phyloP scores from a whole-genome alignment of 2,888 invertebrate species.

The Machimus rusticus region DNA sequence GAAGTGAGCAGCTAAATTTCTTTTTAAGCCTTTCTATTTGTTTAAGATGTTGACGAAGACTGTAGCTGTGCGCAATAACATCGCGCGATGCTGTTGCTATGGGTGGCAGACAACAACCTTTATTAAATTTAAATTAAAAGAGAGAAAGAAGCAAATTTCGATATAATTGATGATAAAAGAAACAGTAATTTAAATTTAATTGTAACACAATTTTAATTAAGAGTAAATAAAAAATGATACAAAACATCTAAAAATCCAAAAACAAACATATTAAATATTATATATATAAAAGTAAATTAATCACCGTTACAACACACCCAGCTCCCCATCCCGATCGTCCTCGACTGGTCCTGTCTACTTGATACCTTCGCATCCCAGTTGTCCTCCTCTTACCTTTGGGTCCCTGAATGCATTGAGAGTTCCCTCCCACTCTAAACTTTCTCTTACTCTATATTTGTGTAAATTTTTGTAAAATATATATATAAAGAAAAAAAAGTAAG shows the following conservation, averaged over 20 bases:
- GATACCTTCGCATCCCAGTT: background rate
- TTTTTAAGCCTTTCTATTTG: conserved; percentile 67
- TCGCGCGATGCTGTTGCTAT: conserved; percentile 64
- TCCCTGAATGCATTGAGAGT: background rate
- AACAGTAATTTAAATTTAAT: conserved; percentile 43
- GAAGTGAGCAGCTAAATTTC: conserved; percentile 87
- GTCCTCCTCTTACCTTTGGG: background rate
- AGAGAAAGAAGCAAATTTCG: conserved; percentile 47
- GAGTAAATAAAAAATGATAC: conserved; percentile 54
- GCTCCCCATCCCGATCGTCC: conserved; percentile 36
- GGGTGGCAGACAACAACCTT: conserved; percentile 61
- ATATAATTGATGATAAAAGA: conserved; percentile 48
- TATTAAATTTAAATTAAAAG: conserved; percentile 45
- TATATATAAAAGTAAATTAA: conserved; percentile 66
- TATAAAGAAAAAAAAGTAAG: conserved; percentile 38
- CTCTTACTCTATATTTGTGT: conserved; percentile 50
- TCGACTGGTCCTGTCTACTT: conserved; percentile 4
- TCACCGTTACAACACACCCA: conserved; percentile 49
- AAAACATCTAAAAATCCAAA: conserved; percentile 51
- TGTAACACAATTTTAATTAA: conserved; percentile 50
- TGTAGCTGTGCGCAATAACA: conserved; percentile 68
- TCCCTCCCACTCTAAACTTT: conserved; percentile 22
- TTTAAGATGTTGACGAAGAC: conserved; percentile 67
- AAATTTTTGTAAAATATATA: conserved; percentile 51
- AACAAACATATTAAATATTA: conserved; percentile 55